Evolutionary conservation across 2,888 invertebrate genomes (phyloP).

Genomic region (Mamestra brassicae): DNA sequence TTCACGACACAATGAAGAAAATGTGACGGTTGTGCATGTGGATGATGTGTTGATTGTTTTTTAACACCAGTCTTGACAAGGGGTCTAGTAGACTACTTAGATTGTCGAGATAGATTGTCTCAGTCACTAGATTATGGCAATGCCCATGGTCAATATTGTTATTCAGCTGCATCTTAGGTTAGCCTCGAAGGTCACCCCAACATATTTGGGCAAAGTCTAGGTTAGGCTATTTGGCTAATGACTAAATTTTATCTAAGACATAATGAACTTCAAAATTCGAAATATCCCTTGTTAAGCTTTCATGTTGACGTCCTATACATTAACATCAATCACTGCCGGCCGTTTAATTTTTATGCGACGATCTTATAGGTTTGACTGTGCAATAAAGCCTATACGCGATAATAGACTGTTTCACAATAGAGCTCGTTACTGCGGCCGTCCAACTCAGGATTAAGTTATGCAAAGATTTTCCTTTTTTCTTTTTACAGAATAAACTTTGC

Average conservation of each 20-base stretch:
- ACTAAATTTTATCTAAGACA: conserved; percentile 1
- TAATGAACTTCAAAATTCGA: conserved; percentile 2
- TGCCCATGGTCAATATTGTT: no score
- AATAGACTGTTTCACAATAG: conserved; percentile 72
- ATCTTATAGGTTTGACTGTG: conserved; percentile 50
- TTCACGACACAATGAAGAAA: background rate
- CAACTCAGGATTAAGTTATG: conserved; percentile 67
- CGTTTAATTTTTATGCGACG: conserved; percentile 59
- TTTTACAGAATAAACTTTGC: conserved; percentile 63
- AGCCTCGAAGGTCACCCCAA: no score
- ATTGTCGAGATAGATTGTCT: no score
- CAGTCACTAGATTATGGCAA: no score
- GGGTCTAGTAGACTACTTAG: no score
- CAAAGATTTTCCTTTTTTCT: conserved; percentile 65
- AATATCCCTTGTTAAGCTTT: conserved; percentile 21
- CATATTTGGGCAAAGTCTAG: background rate
- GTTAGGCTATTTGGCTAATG: background rate
- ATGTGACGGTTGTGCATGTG: background rate
- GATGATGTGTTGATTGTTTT: background rate
- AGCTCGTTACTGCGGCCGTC: conserved; percentile 72
- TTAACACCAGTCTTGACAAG: background rate
- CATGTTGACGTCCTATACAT: conserved; percentile 43
- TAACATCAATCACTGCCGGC: conserved; percentile 68
- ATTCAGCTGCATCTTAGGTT: no score
- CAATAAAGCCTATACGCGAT: conserved; percentile 48